phyloP scores from a whole-genome alignment of 2,888 invertebrate species.

The Linyphia triangularis region DNA sequence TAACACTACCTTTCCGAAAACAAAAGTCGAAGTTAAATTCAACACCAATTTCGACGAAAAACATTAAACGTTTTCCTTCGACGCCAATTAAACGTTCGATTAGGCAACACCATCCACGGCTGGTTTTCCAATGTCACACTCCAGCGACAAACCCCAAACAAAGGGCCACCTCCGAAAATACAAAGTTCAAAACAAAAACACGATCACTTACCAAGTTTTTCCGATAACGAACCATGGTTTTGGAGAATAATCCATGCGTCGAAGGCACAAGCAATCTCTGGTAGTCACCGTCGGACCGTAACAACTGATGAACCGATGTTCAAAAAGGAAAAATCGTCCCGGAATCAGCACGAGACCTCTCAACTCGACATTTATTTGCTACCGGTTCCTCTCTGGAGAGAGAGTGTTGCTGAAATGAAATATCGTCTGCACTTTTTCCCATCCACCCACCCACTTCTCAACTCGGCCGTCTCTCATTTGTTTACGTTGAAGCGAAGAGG shows the following conservation, averaged over 20 bases:
- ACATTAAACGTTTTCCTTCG: no score
- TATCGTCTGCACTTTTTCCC: constrained; percentile 26
- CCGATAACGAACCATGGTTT: constrained; percentile 60
- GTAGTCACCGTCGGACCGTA: constrained; percentile 12
- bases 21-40: no score
- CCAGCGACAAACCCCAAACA: no score
- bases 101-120: not conserved
- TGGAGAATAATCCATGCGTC: constrained; percentile 52
- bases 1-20: no score
- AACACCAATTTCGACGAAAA: no score
- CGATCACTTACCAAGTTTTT: constrained; percentile 40
- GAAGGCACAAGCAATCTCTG: constrained; percentile 7
- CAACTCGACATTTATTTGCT: constrained; percentile 61
- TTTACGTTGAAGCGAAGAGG: constrained; percentile 34
- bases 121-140: no score
- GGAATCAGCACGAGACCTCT: not conserved
- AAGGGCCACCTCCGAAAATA: no score
- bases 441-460: not conserved
- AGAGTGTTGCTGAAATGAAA: constrained; percentile 47
- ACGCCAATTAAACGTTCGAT: no score
- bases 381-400: constrained; percentile 8
- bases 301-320: constrained; percentile 22
- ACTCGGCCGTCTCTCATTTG: constrained; percentile 48
- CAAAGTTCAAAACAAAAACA: not conserved
- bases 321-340: constrained; percentile 12